phyloP scores from a whole-genome alignment of 2,113 vertebrate genomes.

The Percina caprodes region DNA sequence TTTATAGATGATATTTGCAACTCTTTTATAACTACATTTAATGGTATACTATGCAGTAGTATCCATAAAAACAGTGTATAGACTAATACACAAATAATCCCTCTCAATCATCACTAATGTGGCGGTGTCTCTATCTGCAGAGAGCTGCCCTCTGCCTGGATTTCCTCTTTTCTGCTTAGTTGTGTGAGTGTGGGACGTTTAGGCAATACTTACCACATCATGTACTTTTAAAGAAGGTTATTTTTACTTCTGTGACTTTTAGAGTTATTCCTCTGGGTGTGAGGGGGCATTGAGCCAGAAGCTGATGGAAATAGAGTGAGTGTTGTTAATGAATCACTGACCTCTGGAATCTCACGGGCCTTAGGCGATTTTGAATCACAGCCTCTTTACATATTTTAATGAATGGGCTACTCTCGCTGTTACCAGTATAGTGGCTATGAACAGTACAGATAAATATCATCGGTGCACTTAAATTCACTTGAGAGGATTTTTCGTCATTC shows the following conservation, averaged over 20 bases:
- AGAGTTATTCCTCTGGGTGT: slow-evolving; percentile 2
- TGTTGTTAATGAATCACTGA: background rate
- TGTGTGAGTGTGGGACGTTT: no score
- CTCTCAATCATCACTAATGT: no score
- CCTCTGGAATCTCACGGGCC: background rate
- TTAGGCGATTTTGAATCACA: background rate
- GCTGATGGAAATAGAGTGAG: background rate
- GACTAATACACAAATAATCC: no score
- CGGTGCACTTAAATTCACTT: background rate
- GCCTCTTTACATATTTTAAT: background rate
- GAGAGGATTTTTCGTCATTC: background rate
- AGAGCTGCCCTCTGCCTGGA: no score
- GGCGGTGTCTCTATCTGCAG: no score
- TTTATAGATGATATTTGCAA: no score
- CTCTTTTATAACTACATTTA: no score
- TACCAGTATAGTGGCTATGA: background rate
- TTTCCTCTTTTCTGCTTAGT: no score
- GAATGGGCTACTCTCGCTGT: background rate
- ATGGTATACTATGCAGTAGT: no score
- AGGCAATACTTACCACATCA: no score
- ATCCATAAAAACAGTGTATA: no score
- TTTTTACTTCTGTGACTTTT: background rate
- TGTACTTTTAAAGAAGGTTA: no score
- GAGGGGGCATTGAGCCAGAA: background rate
- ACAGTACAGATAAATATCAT: background rate